phyloP scores from a whole-genome alignment of 2,113 vertebrate species.

The Heterotilapia buettikoferi region DNA sequence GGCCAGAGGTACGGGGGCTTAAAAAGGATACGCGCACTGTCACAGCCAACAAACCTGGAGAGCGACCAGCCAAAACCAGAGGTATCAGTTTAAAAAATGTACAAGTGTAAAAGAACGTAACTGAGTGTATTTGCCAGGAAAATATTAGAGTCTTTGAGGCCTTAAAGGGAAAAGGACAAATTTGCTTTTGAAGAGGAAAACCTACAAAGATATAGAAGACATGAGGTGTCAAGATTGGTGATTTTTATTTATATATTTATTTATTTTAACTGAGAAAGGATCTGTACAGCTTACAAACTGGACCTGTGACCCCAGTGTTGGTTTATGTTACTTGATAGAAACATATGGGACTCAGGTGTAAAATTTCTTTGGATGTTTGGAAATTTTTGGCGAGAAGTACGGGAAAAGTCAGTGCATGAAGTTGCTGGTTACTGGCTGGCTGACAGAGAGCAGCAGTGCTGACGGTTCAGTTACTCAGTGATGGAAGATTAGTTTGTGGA shows the following conservation, averaged over 20 bases:
- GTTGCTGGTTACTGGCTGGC: background rate
- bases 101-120: background rate
- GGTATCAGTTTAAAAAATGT: conserved; percentile 27
- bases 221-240: background rate
- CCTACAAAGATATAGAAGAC: background rate
- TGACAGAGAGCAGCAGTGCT: conserved; percentile 46
- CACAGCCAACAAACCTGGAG: conserved; percentile 22
- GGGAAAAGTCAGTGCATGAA: background rate
- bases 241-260: background rate
- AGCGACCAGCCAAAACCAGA: conserved; percentile 38
- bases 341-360: background rate
- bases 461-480: conserved; percentile 51
- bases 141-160: background rate
- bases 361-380: background rate
- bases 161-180: background rate
- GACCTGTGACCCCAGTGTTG: background rate
- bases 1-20: conserved; percentile 51
- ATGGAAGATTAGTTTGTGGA: conserved; percentile 29
- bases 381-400: background rate
- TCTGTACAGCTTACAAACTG: background rate
- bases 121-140: background rate
- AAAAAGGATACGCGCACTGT: conserved; percentile 55
- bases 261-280: background rate
- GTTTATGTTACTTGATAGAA: background rate
- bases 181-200: background rate